phyloP scores from a whole-genome alignment of 1,140 invertebrate genomes.

The Heterodera schachtii region DNA sequence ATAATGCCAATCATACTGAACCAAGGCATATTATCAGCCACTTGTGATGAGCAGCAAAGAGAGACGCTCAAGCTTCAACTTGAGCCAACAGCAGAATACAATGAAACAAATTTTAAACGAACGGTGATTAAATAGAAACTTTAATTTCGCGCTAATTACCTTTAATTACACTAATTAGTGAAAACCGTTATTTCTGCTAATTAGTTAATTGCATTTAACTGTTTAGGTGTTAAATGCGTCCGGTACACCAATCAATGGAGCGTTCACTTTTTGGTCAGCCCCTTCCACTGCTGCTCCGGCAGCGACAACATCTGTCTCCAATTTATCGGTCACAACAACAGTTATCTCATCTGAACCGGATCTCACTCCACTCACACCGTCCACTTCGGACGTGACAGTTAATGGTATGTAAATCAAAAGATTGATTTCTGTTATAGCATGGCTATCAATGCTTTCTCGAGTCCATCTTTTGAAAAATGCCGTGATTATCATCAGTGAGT shows the following conservation, averaged over 20 bases:
- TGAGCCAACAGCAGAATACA: conserved; percentile 14
- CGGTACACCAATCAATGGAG: conserved; percentile 46
- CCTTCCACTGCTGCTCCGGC: not conserved
- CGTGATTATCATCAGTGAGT: no score
- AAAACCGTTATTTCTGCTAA: no score
- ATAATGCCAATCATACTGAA: not conserved
- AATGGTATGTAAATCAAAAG: conserved; percentile 17
- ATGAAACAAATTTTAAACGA: conserved; percentile 30
- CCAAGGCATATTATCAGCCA: not conserved
- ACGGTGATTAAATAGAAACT: not conserved
- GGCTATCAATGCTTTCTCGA: not conserved
- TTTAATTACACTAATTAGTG: no score
- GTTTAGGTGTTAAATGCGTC: no score
- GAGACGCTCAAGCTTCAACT: conserved; percentile 32
- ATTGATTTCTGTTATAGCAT: not conserved
- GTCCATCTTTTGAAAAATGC: no score
- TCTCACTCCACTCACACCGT: conserved; percentile 11
- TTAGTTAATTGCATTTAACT: no score
- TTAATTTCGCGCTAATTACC: conserved; percentile 6
- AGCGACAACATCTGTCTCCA: conserved; percentile 3
- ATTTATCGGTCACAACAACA: not conserved
- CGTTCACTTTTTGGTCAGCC: conserved; percentile 16
- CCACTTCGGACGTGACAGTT: conserved; percentile 19
- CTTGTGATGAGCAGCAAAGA: conserved; percentile 35
- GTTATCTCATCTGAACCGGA: not conserved